These are phyloP conservation scores for Cynaeus angustus DNA, from an alignment of 2,888 invertebrate species.

Conservation along the genomic window DNA sequence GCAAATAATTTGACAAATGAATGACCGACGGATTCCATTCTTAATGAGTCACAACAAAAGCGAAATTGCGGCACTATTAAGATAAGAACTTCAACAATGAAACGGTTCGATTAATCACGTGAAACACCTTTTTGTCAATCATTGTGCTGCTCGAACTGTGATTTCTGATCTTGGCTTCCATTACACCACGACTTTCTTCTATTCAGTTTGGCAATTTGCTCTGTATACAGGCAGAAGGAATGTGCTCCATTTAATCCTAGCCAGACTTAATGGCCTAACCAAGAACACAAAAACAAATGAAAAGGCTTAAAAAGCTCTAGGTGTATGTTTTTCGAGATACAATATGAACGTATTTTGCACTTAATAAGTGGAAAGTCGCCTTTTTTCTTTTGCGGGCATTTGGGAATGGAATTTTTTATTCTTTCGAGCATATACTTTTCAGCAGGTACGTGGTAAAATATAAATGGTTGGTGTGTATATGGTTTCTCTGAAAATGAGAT, in stretches of 20 bases:
- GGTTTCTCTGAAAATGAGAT: neutral
- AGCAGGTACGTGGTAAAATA: neutral
- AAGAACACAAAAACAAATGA: conserved; percentile 13
- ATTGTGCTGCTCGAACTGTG: neutral
- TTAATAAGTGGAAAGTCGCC: neutral
- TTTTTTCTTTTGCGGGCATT: neutral
- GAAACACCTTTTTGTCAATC: conserved; percentile 11
- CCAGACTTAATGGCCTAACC: conserved; percentile 19
- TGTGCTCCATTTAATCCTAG: conserved; percentile 18
- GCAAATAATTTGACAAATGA: conserved; percentile 29
- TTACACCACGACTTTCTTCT: neutral
- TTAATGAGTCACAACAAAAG: conserved; percentile 33
- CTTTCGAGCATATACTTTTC: neutral
- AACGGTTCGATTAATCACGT: conserved; percentile 17
- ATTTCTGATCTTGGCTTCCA: too few species aligned
- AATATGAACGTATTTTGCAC: conserved; percentile 21
- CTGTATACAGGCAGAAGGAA: neutral
- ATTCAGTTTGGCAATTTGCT: neutral
- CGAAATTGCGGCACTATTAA: neutral
- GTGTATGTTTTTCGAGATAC: conserved; percentile 1
- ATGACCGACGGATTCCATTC: conserved; percentile 33
- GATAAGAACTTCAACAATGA: conserved; percentile 1
- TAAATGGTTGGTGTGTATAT: neutral
- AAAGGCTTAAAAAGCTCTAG: conserved; percentile 18
- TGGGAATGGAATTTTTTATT: conserved; percentile 8